These are phyloP conservation scores for Peromyscus maniculatus DNA, from an alignment of 2,113 vertebrate species.

Conservation along the genomic window DNA sequence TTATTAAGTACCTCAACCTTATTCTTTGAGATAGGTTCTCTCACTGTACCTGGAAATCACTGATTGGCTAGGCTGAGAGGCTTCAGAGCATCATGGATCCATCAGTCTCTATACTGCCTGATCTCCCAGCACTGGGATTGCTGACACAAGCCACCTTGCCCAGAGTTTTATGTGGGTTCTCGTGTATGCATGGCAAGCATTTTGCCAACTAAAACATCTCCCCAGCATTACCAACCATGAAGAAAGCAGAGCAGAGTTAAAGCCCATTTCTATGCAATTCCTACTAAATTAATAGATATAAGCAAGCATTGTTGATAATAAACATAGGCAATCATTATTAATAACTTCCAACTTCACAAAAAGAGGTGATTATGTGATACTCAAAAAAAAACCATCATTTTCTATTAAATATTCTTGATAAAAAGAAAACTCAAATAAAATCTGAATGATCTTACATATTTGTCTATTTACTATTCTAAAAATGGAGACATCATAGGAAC, in stretches of 20 bases:
- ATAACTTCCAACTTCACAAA: neutral
- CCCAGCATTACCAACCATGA: neutral
- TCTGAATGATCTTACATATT: neutral
- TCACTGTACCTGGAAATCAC: neutral
- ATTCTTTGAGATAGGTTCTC: neutral
- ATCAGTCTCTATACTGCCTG: neutral
- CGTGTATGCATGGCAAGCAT: neutral
- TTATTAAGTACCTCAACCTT: neutral
- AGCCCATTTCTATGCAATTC: neutral
- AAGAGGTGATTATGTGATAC: neutral
- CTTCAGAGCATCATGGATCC: neutral
- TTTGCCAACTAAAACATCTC: neutral
- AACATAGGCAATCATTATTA: neutral
- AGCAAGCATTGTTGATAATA: neutral
- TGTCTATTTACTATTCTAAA: neutral
- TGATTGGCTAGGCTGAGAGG: neutral
- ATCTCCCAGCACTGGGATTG: neutral
- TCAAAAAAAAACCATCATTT: neutral
- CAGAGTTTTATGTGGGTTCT: neutral
- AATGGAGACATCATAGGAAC: constrained; percentile 13
- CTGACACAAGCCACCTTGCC: neutral
- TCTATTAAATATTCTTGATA: neutral
- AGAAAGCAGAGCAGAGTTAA: neutral
- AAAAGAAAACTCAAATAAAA: neutral
- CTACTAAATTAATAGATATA: neutral